phyloP scores from a whole-genome alignment of 2,888 invertebrate genomes.

The Formica aserva region DNA sequence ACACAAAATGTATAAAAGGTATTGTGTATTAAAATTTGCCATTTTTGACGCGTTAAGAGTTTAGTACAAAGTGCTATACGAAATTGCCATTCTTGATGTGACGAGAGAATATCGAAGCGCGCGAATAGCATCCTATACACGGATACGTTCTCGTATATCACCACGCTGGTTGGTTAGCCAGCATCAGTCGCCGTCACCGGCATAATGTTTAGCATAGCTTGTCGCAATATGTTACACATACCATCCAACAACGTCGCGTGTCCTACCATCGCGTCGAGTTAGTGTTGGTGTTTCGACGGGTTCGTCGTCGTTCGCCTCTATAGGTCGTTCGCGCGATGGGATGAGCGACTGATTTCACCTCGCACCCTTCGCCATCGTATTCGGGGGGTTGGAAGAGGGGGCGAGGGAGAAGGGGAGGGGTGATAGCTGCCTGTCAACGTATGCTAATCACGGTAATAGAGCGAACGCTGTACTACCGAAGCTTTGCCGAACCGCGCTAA shows the following conservation, averaged over 20 bases:
- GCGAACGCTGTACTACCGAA: constrained; percentile 78
- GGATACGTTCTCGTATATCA: constrained; percentile 72
- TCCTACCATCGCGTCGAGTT: constrained; percentile 68
- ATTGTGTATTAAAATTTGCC: constrained; percentile 2
- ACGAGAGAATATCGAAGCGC: constrained; percentile 56
- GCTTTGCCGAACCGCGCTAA: constrained; percentile 76
- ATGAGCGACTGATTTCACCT: constrained; percentile 59
- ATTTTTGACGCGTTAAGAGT: not conserved
- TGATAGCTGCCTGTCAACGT: constrained; percentile 81
- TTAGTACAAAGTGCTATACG: not conserved
- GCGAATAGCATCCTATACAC: constrained; percentile 54
- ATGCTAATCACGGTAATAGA: constrained; percentile 85
- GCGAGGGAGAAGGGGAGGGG: constrained; percentile 50
- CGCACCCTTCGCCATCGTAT: constrained; percentile 51
- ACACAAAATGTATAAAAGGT: not conserved
- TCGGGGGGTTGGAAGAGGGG: not conserved
- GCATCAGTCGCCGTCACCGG: constrained; percentile 81
- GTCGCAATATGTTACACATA: constrained; percentile 84
- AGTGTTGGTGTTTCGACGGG: constrained; percentile 68
- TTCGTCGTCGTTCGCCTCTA: constrained; percentile 63
- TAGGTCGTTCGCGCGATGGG: constrained; percentile 55
- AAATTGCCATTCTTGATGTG: constrained; percentile 42
- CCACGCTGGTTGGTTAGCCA: constrained; percentile 74
- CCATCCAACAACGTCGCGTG: constrained; percentile 60
- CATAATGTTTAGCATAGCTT: constrained; percentile 84